Percentiles rank a stretch among this genome's conserved stretches.
These are phyloP conservation scores for Datnioides undecimradiatus DNA, from an alignment of 2,113 vertebrate species.

Conservation along the genomic window DNA sequence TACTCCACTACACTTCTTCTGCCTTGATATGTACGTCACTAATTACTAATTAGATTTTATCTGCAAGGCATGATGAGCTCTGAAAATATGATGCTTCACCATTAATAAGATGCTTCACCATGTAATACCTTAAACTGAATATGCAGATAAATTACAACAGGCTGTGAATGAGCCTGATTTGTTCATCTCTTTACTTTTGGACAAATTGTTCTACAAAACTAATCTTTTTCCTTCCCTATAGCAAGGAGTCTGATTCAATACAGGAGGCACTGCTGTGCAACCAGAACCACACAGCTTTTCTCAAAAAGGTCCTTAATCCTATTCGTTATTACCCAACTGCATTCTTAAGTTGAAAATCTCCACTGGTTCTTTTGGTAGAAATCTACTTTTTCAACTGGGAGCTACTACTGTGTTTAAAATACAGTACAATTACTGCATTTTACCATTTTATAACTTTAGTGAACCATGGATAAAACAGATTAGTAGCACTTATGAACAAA, in stretches of 20 bases:
- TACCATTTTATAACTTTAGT: not conserved
- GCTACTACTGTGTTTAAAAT: not conserved
- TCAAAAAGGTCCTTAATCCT: conserved; percentile 36
- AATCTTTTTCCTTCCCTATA: not conserved
- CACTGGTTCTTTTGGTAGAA: not conserved
- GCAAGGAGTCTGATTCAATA: conserved; percentile 6
- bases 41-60: not conserved
- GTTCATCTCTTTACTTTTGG: not conserved
- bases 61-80: not conserved
- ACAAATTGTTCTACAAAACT: not conserved
- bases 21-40: not conserved
- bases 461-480: conserved; percentile 1
- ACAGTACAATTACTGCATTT: not conserved
- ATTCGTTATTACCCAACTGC: conserved; percentile 39
- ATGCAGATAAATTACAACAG: not conserved
- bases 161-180: no score
- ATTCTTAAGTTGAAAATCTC: conserved; percentile 16
- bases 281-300: conserved; percentile 31
- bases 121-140: no score
- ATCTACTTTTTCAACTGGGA: not conserved
- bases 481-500: not conserved
- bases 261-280: not conserved
- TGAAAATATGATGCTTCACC: not conserved
- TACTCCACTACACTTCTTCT: not conserved
- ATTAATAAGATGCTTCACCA: not conserved